Evolutionary conservation across 2,797 vertebrate genomes (phyloP).

Genomic region (Darevskia mixta): DNA sequence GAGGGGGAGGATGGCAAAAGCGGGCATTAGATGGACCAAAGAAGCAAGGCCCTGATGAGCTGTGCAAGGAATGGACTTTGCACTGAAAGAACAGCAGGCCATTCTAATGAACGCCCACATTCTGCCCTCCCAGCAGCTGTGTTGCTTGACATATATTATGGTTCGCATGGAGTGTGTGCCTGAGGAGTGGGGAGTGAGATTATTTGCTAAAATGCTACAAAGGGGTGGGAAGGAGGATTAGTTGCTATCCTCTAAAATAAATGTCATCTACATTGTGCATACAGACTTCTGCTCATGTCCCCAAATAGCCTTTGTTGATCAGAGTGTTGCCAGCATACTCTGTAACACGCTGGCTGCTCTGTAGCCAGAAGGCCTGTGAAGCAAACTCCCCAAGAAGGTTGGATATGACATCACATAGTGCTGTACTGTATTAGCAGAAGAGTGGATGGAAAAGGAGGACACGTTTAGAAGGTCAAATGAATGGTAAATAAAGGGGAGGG

Average conservation of each 20-base stretch:
- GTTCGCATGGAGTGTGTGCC: constrained; percentile 34
- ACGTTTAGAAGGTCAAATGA: neutral
- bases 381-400: neutral
- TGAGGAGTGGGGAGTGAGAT: constrained; percentile 36
- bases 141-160: constrained; percentile 35
- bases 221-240: constrained; percentile 56
- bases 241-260: constrained; percentile 60
- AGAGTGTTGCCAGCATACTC: neutral
- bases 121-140: constrained; percentile 32
- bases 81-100: constrained; percentile 61
- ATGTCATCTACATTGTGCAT: constrained; percentile 51
- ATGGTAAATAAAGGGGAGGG: neutral
- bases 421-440: neutral
- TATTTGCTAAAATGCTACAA: constrained; percentile 48
- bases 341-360: neutral
- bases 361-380: neutral
- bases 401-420: neutral
- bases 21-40: fast-evolving
- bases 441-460: neutral
- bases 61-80: fast-evolving
- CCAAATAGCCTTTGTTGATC: constrained; percentile 27
- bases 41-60: neutral
- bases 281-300: constrained; percentile 21
- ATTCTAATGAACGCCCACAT: constrained; percentile 57
- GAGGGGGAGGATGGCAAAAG: neutral